Base-by-base conservation (phyloP, 2,888 invertebrate species). In the Drosophila neonasuta region DNA sequence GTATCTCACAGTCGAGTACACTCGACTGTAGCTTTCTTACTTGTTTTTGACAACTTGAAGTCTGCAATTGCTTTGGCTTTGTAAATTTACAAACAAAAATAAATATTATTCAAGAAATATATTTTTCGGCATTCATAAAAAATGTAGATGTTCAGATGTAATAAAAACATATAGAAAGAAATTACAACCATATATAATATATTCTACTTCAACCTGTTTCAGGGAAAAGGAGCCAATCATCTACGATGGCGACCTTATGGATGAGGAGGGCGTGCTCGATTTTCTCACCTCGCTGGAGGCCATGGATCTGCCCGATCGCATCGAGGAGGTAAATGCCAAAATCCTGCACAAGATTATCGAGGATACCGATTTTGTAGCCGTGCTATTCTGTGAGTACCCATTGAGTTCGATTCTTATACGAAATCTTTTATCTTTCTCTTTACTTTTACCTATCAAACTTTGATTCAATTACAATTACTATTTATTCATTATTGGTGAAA, bases 161-260 rank as follows among this genome's bases (percentile, higher is more conserved):
- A 5, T 24, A 1, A 6, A 32, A 32, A 32, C 3, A 36, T 36
- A n/a, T 2, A 11, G 11, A 34, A 34, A 34, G 5, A 6, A 24
- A n/a, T n/a, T 36, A 36, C 34, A 36, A n/a, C n/a, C 4, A 5
- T n/a, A n/a, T 36, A n/a, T 34, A 4, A 4, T 11, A 11, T 36
- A n/a, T 36, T 36, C 5, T n/a, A 36, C 36, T n/a, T 5, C 36
- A n/a, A 36, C n/a, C 2, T 6, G 36, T 1, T 11, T 24, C 5
- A 95, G 98, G 92, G 96, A 98, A 92, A 97, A 96, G 92, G 96
- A 97, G 92, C 97, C 98, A 90, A 97, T 97, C 91, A 96, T 97
- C 90, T 98, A 97, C 92, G 97, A 98, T 92, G 98, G 97, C 92
- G 97, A 97, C 93, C 93, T 97, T 91, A 97, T 97, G 97, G 97